Evolutionary conservation across 2,888 invertebrate species (phyloP).

Genomic region (Lacanobia oleracea): DNA sequence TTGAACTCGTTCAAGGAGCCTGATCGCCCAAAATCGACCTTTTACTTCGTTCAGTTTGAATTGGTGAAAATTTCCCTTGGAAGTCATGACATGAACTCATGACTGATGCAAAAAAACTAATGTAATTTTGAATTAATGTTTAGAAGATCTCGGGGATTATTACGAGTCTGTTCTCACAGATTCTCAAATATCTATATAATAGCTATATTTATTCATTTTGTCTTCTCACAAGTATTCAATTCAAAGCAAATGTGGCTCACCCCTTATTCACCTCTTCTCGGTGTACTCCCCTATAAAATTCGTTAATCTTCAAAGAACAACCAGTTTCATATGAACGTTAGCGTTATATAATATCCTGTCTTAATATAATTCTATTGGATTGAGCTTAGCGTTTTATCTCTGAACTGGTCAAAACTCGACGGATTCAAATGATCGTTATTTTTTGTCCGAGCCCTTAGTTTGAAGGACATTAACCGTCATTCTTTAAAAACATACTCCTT

Average conservation of each 20-base stretch:
- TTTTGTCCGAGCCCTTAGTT: constrained; percentile 15
- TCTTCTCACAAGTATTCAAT: constrained; percentile 15
- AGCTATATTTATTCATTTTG: constrained; percentile 10
- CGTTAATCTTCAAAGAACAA: constrained; percentile 35
- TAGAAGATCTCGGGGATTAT: too few relatives aligned
- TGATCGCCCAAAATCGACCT: too few relatives aligned
- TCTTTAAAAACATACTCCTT: constrained; percentile 17
- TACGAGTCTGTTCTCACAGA: constrained; percentile 25
- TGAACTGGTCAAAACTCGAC: constrained; percentile 43
- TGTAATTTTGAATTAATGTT: too few relatives aligned
- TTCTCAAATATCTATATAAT: constrained; percentile 10
- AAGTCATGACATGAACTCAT: too few relatives aligned
- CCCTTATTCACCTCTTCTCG: constrained; percentile 28
- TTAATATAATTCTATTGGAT: constrained; percentile 34
- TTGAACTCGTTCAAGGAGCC: too few relatives aligned
- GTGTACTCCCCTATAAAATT: constrained; percentile 37
- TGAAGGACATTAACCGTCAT: constrained; percentile 44
- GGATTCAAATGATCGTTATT: constrained; percentile 16
- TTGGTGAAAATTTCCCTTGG: too few relatives aligned
- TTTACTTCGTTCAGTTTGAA: too few relatives aligned
- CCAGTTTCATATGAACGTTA: constrained; percentile 46
- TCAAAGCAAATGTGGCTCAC: constrained; percentile 22
- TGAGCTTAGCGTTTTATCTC: constrained; percentile 32
- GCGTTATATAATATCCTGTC: constrained; percentile 31
- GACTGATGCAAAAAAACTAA: too few relatives aligned